Evolutionary conservation across 2,113 vertebrate species (phyloP).

Genomic region (Chrysemys picta): DNA sequence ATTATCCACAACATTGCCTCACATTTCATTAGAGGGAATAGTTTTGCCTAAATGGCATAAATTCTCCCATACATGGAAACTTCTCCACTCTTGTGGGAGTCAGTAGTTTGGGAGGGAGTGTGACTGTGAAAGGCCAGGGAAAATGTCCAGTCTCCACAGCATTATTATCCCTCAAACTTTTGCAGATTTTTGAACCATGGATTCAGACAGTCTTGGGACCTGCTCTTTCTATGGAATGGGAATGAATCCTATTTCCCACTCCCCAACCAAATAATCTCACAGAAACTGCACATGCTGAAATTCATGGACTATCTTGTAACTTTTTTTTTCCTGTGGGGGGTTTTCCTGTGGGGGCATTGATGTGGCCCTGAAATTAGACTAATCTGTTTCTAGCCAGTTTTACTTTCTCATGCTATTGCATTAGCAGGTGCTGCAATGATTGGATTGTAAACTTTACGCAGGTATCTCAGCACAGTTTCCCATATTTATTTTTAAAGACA

Average conservation of each 20-base stretch:
- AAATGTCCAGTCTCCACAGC: neutral
- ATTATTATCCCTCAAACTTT: neutral
- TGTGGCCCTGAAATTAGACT: neutral
- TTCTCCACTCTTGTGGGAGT: neutral
- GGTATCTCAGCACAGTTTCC: accelerated
- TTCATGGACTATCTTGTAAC: neutral
- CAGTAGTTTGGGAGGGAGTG: neutral
- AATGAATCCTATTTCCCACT: accelerated
- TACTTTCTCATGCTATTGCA: neutral
- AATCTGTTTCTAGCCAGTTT: neutral
- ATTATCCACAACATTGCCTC: neutral
- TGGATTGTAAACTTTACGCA: neutral
- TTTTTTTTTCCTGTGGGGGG: no score
- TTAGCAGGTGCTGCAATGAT: accelerated
- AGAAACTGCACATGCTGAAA: neutral
- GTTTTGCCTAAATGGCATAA: neutral
- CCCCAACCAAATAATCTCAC: accelerated
- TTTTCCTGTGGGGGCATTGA: neutral
- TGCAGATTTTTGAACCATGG: neutral
- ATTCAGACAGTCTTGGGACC: neutral
- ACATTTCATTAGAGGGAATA: neutral
- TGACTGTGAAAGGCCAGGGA: neutral
- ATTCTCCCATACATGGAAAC: neutral
- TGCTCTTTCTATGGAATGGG: neutral
- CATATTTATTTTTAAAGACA: accelerated